Evolutionary conservation across 2,888 invertebrate genomes (phyloP), one percentile per base, ranked within the genome.

Genomic region (Drosophila peninsularis): DNA sequence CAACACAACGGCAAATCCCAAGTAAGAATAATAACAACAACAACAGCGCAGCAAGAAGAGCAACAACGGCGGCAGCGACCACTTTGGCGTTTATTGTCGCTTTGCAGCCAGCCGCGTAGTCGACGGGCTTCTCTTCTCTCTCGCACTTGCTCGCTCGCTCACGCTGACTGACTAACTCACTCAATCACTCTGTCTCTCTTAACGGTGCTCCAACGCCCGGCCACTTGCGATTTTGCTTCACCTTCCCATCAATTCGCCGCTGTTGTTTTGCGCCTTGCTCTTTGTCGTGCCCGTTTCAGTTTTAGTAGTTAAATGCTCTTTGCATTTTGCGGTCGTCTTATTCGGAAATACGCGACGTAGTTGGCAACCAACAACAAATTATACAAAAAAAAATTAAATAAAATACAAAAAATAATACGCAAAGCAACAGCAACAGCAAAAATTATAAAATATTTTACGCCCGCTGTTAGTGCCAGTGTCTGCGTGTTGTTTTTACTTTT

Each of bases 271-370:
- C 68, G 78, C 58, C 73, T 65, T 72, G 70, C 82, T 82, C 82
- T 72, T 68, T 69, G 77, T 64, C 74, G 73, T 62, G 65, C 61
- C 55, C 45, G 71, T 72, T 75, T 75, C 78, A 76, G 76, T 65
- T 81, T 86, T 74, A 86, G 84, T 86, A 78, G 84, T 80, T 83
- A 78, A 86, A 83, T 78, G 78, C 82, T 82, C 81, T 84, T 81
- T 84, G 81, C 84, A 82, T 81, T 82, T 84, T 75, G 82, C 82
- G 82, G 82, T 82, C 75, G 82, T 82, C 75, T 80, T 77, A 80
- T 76, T 82, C 85, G 67, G 80, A 80, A 81, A 79, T 86, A 77
- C 75, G 71, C 77, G 83, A 57, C 83, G 86, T 83, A 75, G 79
- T 78, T 71, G 62, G 21, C 63, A 71, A 45, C 41, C 47, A 68